Conservation (phyloP, 2,888 invertebrate species). For the Cyrtodaria siliqua region DNA sequence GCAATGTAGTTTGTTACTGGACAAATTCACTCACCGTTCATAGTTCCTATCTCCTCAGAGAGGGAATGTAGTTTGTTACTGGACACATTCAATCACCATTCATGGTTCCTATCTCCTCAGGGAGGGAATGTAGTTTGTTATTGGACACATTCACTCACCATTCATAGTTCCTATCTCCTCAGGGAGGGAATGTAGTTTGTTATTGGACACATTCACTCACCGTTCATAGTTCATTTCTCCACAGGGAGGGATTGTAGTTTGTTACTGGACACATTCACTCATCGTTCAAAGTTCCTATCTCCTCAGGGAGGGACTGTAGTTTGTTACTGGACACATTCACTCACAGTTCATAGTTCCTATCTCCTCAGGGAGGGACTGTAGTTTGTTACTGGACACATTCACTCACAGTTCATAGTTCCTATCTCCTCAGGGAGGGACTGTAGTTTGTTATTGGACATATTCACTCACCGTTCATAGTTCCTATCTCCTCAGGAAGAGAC, state of each 20-base stretch:
- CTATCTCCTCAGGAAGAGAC: conserved; percentile 91
- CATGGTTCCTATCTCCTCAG: conserved; percentile 91
- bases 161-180: too few relatives aligned
- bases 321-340: conserved; percentile 86
- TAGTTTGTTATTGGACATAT: conserved; percentile 87
- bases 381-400: conserved; percentile 85
- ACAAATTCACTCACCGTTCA: conserved; percentile 76
- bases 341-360: conserved; percentile 88
- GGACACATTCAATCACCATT: conserved; percentile 85
- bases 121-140: conserved; percentile 89
- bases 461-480: conserved; percentile 87
- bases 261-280: conserved; percentile 1
- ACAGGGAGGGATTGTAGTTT: too few relatives aligned
- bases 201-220: too few relatives aligned
- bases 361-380: conserved; percentile 91
- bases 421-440: conserved; percentile 92
- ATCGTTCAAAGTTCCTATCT: conserved; percentile 89
- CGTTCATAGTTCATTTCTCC: too few relatives aligned
- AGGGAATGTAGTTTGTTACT: not conserved
- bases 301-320: conserved; percentile 91
- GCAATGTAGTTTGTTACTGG: conserved; percentile 88
- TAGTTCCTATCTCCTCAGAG: too few relatives aligned
- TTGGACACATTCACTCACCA: conserved; percentile 83
- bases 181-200: too few relatives aligned
- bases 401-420: conserved; percentile 87